A percentile compares a stretch with the other conserved stretches of the same genome.
phyloP scores from a whole-genome alignment of 2,113 vertebrate species.

The Xyrauchen texanus region DNA sequence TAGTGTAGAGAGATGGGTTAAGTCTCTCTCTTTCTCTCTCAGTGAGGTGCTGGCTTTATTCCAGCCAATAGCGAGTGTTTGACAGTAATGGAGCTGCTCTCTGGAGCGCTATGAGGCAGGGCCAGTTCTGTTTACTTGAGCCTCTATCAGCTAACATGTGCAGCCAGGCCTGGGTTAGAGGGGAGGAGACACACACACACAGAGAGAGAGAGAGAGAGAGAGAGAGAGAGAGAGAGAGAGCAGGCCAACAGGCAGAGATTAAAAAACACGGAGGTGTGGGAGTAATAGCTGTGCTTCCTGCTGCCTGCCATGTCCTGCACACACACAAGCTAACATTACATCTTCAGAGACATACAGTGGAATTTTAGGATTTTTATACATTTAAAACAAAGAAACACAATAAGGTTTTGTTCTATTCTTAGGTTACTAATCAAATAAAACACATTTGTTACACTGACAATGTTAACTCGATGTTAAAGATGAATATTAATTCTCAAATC shows the following conservation, averaged over 20 bases:
- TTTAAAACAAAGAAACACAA: no score
- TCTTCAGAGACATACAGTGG: no score
- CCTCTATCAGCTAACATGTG: conserved; percentile 56
- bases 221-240: no score
- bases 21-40: not conserved
- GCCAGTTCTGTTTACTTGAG: conserved; percentile 58
- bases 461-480: no score
- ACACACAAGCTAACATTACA: not conserved
- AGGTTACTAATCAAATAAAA: no score
- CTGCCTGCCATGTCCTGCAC: conserved; percentile 36
- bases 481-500: no score
- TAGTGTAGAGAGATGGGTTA: not conserved
- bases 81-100: conserved; percentile 53
- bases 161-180: conserved; percentile 38
- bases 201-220: no score
- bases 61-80: conserved; percentile 50
- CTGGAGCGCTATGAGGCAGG: conserved; percentile 51
- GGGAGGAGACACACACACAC: conserved; percentile 12
- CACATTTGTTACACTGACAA: no score
- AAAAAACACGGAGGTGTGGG: not conserved
- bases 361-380: no score
- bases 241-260: conserved; percentile 33
- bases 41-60: conserved; percentile 7
- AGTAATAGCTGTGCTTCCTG: conserved; percentile 34
- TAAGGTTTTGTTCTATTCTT: no score